These are phyloP conservation scores for Typhlichthys subterraneus DNA, from an alignment of 2,797 vertebrate genomes.

Conservation along the genomic window DNA sequence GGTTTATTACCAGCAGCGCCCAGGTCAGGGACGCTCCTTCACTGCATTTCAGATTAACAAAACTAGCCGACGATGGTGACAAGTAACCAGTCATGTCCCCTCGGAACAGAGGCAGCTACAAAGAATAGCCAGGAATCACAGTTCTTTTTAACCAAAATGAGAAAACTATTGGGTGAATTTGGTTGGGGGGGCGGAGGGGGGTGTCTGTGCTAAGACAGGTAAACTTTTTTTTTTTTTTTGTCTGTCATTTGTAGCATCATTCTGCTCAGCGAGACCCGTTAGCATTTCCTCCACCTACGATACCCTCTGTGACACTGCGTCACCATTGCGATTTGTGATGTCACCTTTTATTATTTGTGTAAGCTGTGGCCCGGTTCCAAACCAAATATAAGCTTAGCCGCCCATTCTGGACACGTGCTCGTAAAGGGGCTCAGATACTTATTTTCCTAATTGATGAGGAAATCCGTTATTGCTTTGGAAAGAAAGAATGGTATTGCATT, in stretches of 20 bases:
- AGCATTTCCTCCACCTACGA: conserved; percentile 22
- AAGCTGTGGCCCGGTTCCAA: conserved; percentile 49
- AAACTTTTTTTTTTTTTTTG: conserved; percentile 32
- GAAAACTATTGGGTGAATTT: neutral
- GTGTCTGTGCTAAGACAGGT: conserved; percentile 29
- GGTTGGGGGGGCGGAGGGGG: conserved; percentile 1
- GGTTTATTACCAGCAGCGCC: conserved; percentile 67
- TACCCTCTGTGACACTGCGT: conserved; percentile 28
- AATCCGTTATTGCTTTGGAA: conserved; percentile 42
- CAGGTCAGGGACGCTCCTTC: conserved; percentile 62
- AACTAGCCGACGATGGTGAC: conserved; percentile 26
- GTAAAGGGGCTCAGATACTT: conserved; percentile 25
- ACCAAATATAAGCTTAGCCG: conserved; percentile 38
- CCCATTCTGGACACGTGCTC: conserved; percentile 16
- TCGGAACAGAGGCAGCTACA: conserved; percentile 67
- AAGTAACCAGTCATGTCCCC: conserved; percentile 30
- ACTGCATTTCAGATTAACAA: conserved; percentile 46
- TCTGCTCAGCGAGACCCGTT: conserved; percentile 29
- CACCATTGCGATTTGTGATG: conserved; percentile 32
- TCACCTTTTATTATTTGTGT: conserved; percentile 36
- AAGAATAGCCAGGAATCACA: conserved; percentile 47
- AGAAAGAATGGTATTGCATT: conserved; percentile 10
- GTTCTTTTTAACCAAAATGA: neutral
- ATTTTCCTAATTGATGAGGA: conserved; percentile 53
- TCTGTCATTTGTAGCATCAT: conserved; percentile 44